phyloP scores from a whole-genome alignment of 2,888 invertebrate genomes.

The Onchidella celtica region DNA sequence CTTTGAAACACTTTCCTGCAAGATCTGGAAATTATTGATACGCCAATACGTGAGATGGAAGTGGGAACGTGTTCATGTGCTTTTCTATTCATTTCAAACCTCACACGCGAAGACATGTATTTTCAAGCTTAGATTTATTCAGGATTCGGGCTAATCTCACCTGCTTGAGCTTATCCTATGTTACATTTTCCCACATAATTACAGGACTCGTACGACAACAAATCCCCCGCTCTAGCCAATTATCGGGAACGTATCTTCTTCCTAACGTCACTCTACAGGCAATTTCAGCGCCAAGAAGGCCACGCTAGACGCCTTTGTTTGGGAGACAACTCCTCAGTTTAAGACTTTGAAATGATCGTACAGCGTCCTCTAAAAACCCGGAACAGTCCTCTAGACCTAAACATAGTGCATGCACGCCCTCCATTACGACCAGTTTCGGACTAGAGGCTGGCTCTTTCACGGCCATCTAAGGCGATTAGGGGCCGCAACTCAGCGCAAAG shows the following conservation, averaged over 20 bases:
- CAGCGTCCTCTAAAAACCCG: constrained; percentile 6
- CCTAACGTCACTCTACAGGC: neutral
- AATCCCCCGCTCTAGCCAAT: neutral
- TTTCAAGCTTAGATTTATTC: too few relatives aligned
- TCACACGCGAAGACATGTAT: too few relatives aligned
- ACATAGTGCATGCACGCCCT: constrained; percentile 1
- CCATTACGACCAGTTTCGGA: constrained; percentile 33
- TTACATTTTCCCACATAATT: too few relatives aligned
- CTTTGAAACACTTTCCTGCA: too few relatives aligned
- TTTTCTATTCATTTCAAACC: too few relatives aligned
- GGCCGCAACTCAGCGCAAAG: constrained; percentile 17
- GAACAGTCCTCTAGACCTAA: constrained; percentile 10
- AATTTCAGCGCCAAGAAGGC: neutral
- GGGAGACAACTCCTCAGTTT: neutral
- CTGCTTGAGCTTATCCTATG: too few relatives aligned
- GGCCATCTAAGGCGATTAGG: constrained; percentile 38
- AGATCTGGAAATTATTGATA: too few relatives aligned
- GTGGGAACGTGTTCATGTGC: too few relatives aligned
- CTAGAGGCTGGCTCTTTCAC: constrained; percentile 4
- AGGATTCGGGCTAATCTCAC: too few relatives aligned
- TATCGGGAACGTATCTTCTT: neutral
- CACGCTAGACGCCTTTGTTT: neutral
- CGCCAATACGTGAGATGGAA: too few relatives aligned
- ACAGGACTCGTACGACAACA: too few relatives aligned
- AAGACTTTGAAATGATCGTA: constrained; percentile 16